Base-by-base conservation (phyloP, 2,888 invertebrate species). In the Caenorhabditis sp. region DNA sequence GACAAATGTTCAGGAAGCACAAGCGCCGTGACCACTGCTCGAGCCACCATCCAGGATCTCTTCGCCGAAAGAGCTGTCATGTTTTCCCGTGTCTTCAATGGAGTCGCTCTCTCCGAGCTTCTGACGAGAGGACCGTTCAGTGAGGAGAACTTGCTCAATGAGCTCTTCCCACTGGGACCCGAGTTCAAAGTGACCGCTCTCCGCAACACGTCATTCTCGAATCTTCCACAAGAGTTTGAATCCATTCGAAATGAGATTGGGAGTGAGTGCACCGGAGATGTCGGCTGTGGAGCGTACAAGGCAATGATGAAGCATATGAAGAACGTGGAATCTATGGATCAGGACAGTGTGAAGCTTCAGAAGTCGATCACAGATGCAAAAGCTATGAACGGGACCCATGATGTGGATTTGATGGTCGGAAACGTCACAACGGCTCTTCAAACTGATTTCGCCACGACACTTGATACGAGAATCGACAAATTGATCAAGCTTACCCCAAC, bases 81-180 rank as follows among this genome's bases (percentile, higher is more conserved):
- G 12, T 14, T 56, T 14, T 26, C 56, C 26, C 56, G 56, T 12
- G 14, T 56, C 16, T 12, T 56, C 58, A 58, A 58, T 31, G 58
- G 58, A n/a, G n/a, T 58, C n/a, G 28, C 58, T 12, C 28, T 31
- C 0, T 31, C 28, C n/a, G n/a, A 58, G 7, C 3, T 7, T 4
- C 24, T 58, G 5, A n/a, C 5, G 31, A 12, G 7, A 10, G 58
- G 58, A n/a, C 28, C 58, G 14, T 58, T 58, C 31, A 31, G 31
- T n/a, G 58, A 58, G n/a, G 26, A 58, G 8, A 28, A 58, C 16
- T 8, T 58, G n/a, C 28, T 58, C n/a, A 31, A 58, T 16, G 58
- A 58, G 16, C 14, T 58, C 10, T 58, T 58, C 16, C 28, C 3
- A 6, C 16, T 31, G 1, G 58, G 58, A 31, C n/a, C 16, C 47